Evolutionary conservation across 2,113 vertebrate species (phyloP).

Genomic region (Columbina picui): DNA sequence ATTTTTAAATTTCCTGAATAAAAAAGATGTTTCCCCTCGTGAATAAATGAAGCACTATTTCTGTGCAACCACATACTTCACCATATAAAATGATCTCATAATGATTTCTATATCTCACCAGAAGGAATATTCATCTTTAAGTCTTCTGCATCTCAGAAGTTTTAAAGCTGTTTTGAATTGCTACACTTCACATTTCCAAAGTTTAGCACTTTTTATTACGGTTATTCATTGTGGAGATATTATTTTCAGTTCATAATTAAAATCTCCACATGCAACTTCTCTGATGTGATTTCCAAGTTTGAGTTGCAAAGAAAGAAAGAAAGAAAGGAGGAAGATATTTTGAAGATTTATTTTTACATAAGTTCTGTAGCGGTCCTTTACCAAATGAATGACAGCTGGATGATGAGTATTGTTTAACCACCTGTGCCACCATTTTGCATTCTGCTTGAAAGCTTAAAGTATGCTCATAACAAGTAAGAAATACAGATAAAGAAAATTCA

Average conservation of each 20-base stretch:
- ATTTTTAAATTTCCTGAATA: background rate
- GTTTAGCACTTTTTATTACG: constrained; percentile 2
- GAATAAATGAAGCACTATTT: background rate
- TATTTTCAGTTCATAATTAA: background rate
- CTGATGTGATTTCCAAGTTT: background rate
- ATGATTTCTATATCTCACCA: background rate
- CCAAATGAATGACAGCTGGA: background rate
- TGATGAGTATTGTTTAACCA: background rate
- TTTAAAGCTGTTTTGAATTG: constrained; percentile 3
- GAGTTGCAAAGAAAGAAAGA: background rate
- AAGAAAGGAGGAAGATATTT: background rate
- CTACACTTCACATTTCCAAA: background rate
- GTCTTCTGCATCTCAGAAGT: background rate
- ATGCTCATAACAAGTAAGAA: constrained; percentile 62
- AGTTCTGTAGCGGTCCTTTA: background rate
- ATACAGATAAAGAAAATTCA: constrained; percentile 44
- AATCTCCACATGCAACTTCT: background rate
- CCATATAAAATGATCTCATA: background rate
- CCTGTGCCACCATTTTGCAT: constrained; percentile 21
- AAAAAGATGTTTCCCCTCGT: background rate
- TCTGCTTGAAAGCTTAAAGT: constrained; percentile 27
- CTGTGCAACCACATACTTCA: background rate
- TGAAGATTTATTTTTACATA: background rate
- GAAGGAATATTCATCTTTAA: background rate
- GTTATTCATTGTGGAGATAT: background rate